A percentile compares a stretch with the other conserved stretches of the same genome.
Evolutionary conservation across 2,888 invertebrate species (phyloP).

Genomic region (Papilio protenor): DNA sequence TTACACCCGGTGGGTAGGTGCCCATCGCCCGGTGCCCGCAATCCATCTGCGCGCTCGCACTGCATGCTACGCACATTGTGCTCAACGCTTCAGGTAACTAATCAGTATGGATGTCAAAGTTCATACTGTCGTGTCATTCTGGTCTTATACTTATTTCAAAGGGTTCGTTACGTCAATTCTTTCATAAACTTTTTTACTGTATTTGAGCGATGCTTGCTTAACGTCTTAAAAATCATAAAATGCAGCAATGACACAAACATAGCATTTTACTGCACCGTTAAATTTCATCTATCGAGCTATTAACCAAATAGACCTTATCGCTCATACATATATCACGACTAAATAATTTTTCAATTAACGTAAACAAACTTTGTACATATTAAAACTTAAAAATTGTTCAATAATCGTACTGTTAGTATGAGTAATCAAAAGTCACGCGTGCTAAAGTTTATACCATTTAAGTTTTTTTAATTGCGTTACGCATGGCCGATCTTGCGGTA

Average conservation of each 20-base stretch:
- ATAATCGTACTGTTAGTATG: background rate
- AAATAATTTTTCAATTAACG: background rate
- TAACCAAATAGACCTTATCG: no score
- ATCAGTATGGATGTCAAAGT: slow-evolving; percentile 41
- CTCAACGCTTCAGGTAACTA: slow-evolving; percentile 45
- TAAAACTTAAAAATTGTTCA: slow-evolving; percentile 4
- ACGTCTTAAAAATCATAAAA: no score
- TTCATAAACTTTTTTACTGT: background rate
- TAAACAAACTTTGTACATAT: slow-evolving; percentile 1
- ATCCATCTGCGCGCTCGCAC: slow-evolving; percentile 53
- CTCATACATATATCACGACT: background rate
- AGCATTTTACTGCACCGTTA: no score
- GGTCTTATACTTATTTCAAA: background rate
- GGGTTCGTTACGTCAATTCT: slow-evolving; percentile 20
- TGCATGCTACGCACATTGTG: slow-evolving; percentile 55
- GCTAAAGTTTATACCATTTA: slow-evolving; percentile 2
- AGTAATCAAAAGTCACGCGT: slow-evolving; percentile 32
- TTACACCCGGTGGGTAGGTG: slow-evolving; percentile 63
- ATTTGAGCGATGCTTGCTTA: background rate
- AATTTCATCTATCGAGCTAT: no score
- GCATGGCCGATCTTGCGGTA: slow-evolving; percentile 29
- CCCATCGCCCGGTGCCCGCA: slow-evolving; percentile 41
- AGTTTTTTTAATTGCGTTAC: background rate
- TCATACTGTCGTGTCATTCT: slow-evolving; percentile 17
- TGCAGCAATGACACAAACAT: no score